These are phyloP conservation scores for Lasiommata megera DNA, from an alignment of 2,888 invertebrate species.

Conservation along the genomic window DNA sequence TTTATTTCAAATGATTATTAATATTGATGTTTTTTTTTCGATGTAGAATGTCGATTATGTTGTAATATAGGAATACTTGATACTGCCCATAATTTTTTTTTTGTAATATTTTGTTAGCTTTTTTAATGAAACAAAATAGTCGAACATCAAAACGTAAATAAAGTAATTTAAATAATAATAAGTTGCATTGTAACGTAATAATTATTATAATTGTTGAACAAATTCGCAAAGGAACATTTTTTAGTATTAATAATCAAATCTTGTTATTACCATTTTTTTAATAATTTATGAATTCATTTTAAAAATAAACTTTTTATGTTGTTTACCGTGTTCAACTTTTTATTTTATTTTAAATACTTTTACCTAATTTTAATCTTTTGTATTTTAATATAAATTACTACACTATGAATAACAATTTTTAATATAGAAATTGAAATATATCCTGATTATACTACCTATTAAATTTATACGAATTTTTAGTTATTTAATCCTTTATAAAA, in stretches of 20 bases:
- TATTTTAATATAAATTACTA: background rate
- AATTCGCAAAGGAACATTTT: constrained; percentile 47
- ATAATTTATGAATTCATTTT: constrained; percentile 22
- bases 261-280: constrained; percentile 35
- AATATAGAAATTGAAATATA: background rate
- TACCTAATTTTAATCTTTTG: background rate
- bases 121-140: constrained; percentile 40
- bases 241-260: constrained; percentile 40
- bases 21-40: constrained; percentile 75
- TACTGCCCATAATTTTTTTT: constrained; percentile 75
- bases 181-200: constrained; percentile 45
- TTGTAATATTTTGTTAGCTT: constrained; percentile 55
- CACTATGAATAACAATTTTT: background rate
- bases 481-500: background rate
- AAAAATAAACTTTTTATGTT: background rate
- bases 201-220: constrained; percentile 54
- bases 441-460: background rate
- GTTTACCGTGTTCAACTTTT: constrained; percentile 4
- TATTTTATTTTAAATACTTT: constrained; percentile 18
- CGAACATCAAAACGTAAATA: constrained; percentile 40
- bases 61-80: constrained; percentile 74
- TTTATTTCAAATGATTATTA: constrained; percentile 81
- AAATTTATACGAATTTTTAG: background rate
- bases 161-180: constrained; percentile 51
- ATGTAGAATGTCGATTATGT: constrained; percentile 69